A percentile compares a stretch with the other conserved stretches of the same genome.
These are phyloP conservation scores for Caenorhabditis imperialis DNA, from an alignment of 2,888 invertebrate species.

Conservation along the genomic window DNA sequence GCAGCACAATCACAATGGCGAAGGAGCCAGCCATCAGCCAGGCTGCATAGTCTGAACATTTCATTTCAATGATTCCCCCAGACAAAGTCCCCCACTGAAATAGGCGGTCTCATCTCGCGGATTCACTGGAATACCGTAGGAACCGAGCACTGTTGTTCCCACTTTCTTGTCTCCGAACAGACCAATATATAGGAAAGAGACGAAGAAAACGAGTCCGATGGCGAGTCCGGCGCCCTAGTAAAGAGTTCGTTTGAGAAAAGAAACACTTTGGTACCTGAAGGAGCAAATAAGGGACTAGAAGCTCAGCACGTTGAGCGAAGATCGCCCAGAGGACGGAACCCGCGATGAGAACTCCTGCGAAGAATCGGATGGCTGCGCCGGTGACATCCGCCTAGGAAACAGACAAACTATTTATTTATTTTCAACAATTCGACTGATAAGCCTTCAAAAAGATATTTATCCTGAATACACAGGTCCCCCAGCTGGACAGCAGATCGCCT, in stretches of 20 bases:
- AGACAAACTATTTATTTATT: too few species aligned
- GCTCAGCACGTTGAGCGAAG: slow-evolving; percentile 60
- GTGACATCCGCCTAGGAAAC: slow-evolving; percentile 40
- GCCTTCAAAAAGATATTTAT: too few species aligned
- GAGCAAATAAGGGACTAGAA: slow-evolving; percentile 67
- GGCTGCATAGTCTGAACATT: slow-evolving; percentile 60
- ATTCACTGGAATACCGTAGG: slow-evolving; percentile 41
- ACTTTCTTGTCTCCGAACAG: slow-evolving; percentile 58
- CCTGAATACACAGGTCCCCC: too few species aligned
- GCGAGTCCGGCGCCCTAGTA: slow-evolving; percentile 66
- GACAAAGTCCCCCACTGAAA: slow-evolving; percentile 31
- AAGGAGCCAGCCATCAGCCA: slow-evolving; percentile 67
- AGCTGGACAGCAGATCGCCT: too few species aligned
- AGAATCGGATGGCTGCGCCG: slow-evolving; percentile 56
- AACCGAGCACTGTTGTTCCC: slow-evolving; percentile 39
- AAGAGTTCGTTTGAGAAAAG: too few species aligned
- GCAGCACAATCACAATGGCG: slow-evolving; percentile 65
- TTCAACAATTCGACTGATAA: too few species aligned
- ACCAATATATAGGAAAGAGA: slow-evolving; percentile 69
- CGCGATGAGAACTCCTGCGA: slow-evolving; percentile 61
- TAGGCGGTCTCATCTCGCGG: slow-evolving; percentile 47
- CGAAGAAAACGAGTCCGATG: slow-evolving; percentile 66
- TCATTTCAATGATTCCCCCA: neutral
- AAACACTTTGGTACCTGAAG: too few species aligned
- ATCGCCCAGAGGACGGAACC: slow-evolving; percentile 66